These are phyloP conservation scores for Scolopax mira DNA, from an alignment of 2,113 vertebrate genomes.

Conservation along the genomic window DNA sequence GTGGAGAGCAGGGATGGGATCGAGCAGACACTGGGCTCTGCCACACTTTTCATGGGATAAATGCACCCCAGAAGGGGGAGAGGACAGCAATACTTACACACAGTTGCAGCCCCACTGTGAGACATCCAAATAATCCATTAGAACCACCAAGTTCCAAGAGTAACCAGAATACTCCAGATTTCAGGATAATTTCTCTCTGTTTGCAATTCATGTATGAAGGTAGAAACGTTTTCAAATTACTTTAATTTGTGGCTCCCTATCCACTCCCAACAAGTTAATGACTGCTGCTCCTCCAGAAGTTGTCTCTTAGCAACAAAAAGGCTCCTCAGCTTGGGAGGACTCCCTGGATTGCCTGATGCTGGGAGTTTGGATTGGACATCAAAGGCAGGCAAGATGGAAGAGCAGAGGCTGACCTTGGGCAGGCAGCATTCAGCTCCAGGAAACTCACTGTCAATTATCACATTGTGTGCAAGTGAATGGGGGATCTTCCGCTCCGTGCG, in stretches of 20 bases:
- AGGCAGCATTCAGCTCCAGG: constrained; percentile 32
- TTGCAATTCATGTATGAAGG: background rate
- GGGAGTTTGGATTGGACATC: background rate
- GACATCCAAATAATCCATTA: background rate
- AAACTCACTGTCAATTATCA: constrained; percentile 23
- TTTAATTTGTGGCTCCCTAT: background rate
- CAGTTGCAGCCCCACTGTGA: background rate
- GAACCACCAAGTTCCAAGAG: background rate
- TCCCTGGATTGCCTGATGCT: background rate
- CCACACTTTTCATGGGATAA: background rate
- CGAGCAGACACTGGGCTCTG: background rate
- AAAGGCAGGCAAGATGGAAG: background rate
- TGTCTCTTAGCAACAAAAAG: background rate
- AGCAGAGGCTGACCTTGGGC: background rate
- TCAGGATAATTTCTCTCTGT: background rate
- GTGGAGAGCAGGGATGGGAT: background rate
- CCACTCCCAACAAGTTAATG: background rate
- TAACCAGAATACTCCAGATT: background rate
- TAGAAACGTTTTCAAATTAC: constrained; percentile 15
- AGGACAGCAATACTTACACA: background rate
- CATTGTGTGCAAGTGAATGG: background rate
- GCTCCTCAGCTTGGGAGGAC: background rate
- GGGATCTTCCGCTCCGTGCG: background rate
- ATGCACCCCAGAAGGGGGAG: background rate
- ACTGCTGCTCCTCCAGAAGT: background rate